These are phyloP conservation scores for Centruroides sculpturatus DNA, from an alignment of 1,140 invertebrate genomes.

Conservation along the genomic window DNA sequence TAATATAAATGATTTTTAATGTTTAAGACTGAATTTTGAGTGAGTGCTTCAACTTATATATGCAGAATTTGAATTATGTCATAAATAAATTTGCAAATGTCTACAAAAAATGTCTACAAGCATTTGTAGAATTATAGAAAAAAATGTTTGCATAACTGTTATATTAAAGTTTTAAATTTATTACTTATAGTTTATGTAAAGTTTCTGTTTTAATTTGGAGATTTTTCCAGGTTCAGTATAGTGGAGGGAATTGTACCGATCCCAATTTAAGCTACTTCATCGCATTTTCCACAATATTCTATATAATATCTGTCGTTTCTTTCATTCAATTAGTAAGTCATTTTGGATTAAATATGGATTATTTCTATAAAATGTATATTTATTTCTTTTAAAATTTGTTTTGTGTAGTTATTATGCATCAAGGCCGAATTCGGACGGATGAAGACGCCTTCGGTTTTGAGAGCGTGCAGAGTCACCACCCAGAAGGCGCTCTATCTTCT, in stretches of 20 bases:
- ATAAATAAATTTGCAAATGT: too few species aligned
- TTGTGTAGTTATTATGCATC: constrained; percentile 26
- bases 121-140: too few species aligned
- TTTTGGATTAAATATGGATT: constrained; percentile 21
- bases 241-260: constrained; percentile 43
- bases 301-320: constrained; percentile 65
- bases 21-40: too few species aligned
- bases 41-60: too few species aligned
- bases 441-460: constrained; percentile 59
- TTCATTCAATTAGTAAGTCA: constrained; percentile 61
- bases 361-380: constrained; percentile 38
- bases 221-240: constrained; percentile 43
- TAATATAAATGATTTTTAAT: too few species aligned
- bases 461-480: constrained; percentile 71
- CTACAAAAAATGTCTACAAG: too few species aligned
- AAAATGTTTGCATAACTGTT: too few species aligned
- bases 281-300: constrained; percentile 61
- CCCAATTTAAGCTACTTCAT: constrained; percentile 48
- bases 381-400: neutral
- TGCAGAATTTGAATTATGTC: too few species aligned
- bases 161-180: too few species aligned
- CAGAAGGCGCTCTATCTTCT: constrained; percentile 83
- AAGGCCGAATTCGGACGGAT: constrained; percentile 55
- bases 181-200: too few species aligned
- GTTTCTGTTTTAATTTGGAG: too few species aligned